phyloP scores from a whole-genome alignment of 1,140 invertebrate genomes.

The Aphaenogaster floridana region DNA sequence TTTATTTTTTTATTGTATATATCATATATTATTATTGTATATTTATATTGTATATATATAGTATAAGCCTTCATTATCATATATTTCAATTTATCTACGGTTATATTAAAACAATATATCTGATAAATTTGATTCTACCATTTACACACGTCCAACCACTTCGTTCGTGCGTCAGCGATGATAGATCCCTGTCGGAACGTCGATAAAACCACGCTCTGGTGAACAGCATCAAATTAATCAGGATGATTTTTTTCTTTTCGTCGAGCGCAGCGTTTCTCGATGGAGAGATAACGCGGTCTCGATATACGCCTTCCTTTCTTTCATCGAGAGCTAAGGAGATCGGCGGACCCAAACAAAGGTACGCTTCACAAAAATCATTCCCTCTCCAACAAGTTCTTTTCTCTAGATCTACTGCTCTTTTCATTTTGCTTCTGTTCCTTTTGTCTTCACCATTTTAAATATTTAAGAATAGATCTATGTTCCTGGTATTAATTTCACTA shows the following conservation, averaged over 20 bases:
- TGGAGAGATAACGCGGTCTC: slow-evolving; percentile 48
- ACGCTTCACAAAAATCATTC: slow-evolving; percentile 44
- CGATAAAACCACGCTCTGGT: slow-evolving; percentile 34
- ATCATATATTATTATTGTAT: neutral
- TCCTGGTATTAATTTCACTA: neutral
- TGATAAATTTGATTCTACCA: slow-evolving; percentile 4
- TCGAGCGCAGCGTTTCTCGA: slow-evolving; percentile 30
- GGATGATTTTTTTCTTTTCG: slow-evolving; percentile 64
- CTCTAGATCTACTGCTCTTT: neutral
- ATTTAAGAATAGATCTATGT: neutral
- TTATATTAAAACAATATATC: neutral
- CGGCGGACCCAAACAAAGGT: slow-evolving; percentile 51
- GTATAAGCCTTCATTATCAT: neutral
- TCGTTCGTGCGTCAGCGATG: slow-evolving; percentile 37
- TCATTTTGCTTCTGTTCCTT: neutral
- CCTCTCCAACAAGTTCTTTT: slow-evolving; percentile 1
- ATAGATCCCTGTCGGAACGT: slow-evolving; percentile 52
- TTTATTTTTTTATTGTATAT: neutral
- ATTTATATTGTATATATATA: neutral
- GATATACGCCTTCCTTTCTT: slow-evolving; percentile 28
- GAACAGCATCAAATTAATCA: slow-evolving; percentile 67
- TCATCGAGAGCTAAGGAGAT: slow-evolving; percentile 39
- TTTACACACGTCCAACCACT: neutral
- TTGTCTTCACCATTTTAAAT: neutral
- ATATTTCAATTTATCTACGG: neutral